Conservation (phyloP, 2,113 vertebrate genomes). For the Sciurus niger region DNA sequence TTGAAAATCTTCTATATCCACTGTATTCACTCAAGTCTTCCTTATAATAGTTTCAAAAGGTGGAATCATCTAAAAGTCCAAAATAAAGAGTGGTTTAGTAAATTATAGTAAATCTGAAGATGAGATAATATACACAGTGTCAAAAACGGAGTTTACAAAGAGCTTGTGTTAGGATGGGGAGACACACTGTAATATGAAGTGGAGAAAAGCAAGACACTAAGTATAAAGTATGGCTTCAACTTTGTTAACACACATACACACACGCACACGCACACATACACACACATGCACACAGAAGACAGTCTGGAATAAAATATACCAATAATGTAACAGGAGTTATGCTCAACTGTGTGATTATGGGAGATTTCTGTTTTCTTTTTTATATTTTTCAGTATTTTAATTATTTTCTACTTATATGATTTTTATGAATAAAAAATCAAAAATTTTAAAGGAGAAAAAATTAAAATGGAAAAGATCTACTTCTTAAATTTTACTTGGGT, state of each 20-base stretch:
- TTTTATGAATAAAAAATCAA: constrained; percentile 55
- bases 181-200: background rate
- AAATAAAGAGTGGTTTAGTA: constrained; percentile 14
- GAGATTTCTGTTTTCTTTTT: constrained; percentile 19
- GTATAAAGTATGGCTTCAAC: background rate
- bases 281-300: background rate
- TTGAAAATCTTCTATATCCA: background rate
- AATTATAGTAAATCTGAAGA: constrained; percentile 52
- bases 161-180: background rate
- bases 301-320: constrained; percentile 4
- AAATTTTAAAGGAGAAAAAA: constrained; percentile 49
- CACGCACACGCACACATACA: background rate
- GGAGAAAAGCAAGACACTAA: background rate
- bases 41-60: background rate
- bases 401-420: constrained; percentile 53
- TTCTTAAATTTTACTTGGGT: constrained; percentile 24
- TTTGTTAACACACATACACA: background rate
- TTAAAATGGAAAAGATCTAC: constrained; percentile 39
- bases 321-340: background rate
- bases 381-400: constrained; percentile 48
- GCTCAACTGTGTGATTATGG: background rate
- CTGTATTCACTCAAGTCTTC: background rate
- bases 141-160: constrained; percentile 20
- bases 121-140: background rate
- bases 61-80: background rate